Evolutionary conservation across 2,888 invertebrate genomes (phyloP), one percentile per base, ranked within the genome.

Genomic region (Apoda limacodes): DNA sequence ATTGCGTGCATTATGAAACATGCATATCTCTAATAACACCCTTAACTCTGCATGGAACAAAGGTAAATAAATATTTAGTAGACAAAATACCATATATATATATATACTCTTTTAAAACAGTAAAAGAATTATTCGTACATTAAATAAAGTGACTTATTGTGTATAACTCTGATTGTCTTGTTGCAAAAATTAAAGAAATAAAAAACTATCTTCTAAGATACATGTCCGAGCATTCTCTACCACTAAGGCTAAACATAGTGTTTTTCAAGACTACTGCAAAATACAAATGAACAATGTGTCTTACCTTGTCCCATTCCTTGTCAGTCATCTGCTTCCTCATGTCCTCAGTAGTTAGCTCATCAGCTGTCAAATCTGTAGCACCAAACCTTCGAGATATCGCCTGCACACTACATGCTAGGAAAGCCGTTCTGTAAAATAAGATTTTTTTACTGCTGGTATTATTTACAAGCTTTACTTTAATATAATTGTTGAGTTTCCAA

Each of bases 241-340:
- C 15, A 25, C 4, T 5, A 25, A 12, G 14, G 6, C 9, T 5
- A 25, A 7, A 25, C 9, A 25, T 13, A 22, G 9, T 22, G 10
- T 9, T 22, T 22, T n/a, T 25, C 13, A 25, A 12, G 10, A 9
- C 11, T 25, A 17, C 4, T 3, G 10, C 13, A 5, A 11, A 15
- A 7, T 15, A 6, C 9, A 4, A 17, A 9, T 7, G 9, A 15
- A 13, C 3, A 28, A 22, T 11, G 1, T 9, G 10, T 12, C 11
- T 20, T 44, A 80, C 85, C 72, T 93, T 94, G 52, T 93, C 90
- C 95, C 97, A 97, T 55, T 98, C 96, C 12, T 88, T 87, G 33
- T 92, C 92, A 0, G 93, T 90, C 95, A 98, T 96, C 65, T 94
- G 95, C 46, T 92, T 92, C 53, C 92, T 90, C 87, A 97, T 92